Percentiles rank a stretch among this genome's conserved stretches.
phyloP scores from a whole-genome alignment of 2,888 invertebrate species.

The Ephialtes manifestator region DNA sequence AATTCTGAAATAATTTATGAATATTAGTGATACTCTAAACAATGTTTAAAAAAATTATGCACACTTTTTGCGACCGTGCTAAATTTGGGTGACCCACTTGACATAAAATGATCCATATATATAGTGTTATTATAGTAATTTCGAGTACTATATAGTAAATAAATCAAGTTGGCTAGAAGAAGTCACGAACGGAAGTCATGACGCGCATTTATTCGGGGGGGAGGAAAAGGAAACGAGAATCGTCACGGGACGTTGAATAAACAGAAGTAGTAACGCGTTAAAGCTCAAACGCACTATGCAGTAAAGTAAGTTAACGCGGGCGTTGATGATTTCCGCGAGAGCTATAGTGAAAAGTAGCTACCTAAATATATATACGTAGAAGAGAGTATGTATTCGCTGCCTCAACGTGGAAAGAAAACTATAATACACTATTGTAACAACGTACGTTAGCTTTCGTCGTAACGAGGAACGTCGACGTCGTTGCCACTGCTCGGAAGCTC shows the following conservation, averaged over 20 bases:
- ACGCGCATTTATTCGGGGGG: slow-evolving; percentile 44
- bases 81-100: no score
- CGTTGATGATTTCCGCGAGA: slow-evolving; percentile 55
- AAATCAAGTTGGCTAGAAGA: slow-evolving; percentile 14
- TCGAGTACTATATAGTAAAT: not conserved
- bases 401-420: not conserved
- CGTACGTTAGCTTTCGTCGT: slow-evolving; percentile 40
- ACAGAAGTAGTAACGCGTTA: slow-evolving; percentile 47
- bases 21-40: no score
- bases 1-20: no score
- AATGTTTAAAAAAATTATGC: no score
- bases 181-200: slow-evolving; percentile 63
- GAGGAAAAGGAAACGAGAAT: slow-evolving; percentile 69
- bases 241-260: slow-evolving; percentile 60
- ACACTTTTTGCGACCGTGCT: no score
- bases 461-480: slow-evolving; percentile 39
- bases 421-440: slow-evolving; percentile 29
- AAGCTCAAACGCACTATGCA: slow-evolving; percentile 3
- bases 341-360: slow-evolving; percentile 16
- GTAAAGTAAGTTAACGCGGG: slow-evolving; percentile 38
- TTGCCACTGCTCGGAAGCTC: slow-evolving; percentile 41
- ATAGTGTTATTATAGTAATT: not conserved
- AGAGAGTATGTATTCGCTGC: not conserved
- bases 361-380: not conserved
- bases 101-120: no score